phyloP scores from a whole-genome alignment of 2,888 invertebrate genomes.

The Hemistola chrysoprasaria region DNA sequence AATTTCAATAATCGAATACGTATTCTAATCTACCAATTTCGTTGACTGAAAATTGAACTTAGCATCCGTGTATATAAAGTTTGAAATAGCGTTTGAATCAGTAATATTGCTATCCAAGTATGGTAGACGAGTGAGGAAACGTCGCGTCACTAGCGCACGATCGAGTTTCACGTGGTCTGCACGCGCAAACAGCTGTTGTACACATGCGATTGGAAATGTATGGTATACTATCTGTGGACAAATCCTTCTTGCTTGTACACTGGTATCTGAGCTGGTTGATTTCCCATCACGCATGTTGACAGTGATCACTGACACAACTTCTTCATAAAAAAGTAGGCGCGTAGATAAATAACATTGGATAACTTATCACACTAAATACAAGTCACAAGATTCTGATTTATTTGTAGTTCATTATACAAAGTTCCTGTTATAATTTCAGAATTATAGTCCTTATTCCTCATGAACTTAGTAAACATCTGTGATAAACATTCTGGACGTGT shows the following conservation, averaged over 20 bases:
- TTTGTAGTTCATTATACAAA: too few relatives aligned
- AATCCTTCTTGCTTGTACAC: constrained; percentile 1
- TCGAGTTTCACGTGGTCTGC: constrained; percentile 54
- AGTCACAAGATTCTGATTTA: too few relatives aligned
- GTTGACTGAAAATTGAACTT: constrained; percentile 22
- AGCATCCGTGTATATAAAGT: too few relatives aligned
- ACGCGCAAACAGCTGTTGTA: constrained; percentile 57
- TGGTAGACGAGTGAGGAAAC: constrained; percentile 29
- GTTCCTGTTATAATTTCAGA: too few relatives aligned
- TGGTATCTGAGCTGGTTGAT: background rate
- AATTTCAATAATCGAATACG: constrained; percentile 20
- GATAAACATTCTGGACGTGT: constrained; percentile 24
- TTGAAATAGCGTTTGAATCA: too few relatives aligned
- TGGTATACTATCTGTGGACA: constrained; percentile 31
- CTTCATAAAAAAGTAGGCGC: too few relatives aligned
- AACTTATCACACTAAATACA: too few relatives aligned
- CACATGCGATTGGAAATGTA: constrained; percentile 44
- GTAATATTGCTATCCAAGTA: constrained; percentile 9
- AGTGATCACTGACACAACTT: too few relatives aligned
- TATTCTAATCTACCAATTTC: constrained; percentile 18
- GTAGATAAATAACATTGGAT: too few relatives aligned
- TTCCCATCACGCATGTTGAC: background rate
- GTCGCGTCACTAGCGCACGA: constrained; percentile 38
- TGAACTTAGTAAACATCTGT: constrained; percentile 8
- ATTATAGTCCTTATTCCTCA: too few relatives aligned